phyloP scores from a whole-genome alignment of 2,888 invertebrate species.

The Pelosia muscerda region DNA sequence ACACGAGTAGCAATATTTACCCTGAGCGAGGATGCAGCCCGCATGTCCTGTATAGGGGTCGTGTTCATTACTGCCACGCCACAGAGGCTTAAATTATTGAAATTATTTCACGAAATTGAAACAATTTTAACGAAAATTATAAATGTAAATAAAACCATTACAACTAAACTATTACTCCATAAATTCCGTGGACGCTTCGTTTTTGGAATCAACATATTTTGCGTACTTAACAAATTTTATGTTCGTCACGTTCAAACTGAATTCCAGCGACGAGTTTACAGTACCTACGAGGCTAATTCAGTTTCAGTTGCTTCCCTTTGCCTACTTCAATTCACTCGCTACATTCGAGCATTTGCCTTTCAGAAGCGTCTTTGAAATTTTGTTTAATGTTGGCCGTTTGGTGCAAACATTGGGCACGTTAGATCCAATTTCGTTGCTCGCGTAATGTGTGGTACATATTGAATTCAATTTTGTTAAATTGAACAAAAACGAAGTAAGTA shows the following conservation, averaged over 20 bases:
- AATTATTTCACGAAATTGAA: not conserved
- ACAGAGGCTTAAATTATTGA: too few relatives aligned
- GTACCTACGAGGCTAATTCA: constrained; percentile 60
- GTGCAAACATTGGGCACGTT: constrained; percentile 34
- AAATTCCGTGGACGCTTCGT: constrained; percentile 33
- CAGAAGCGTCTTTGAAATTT: constrained; percentile 44
- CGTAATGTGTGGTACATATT: constrained; percentile 27
- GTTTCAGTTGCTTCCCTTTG: constrained; percentile 56
- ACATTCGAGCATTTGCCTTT: constrained; percentile 37
- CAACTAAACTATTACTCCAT: constrained; percentile 28
- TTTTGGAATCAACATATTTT: constrained; percentile 51
- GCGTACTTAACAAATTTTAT: constrained; percentile 55
- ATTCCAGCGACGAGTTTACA: constrained; percentile 56
- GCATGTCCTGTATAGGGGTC: too few relatives aligned
- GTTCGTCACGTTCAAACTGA: constrained; percentile 60
- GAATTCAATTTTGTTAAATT: constrained; percentile 33
- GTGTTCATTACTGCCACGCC: too few relatives aligned
- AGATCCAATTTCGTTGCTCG: constrained; percentile 35
- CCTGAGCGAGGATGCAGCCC: too few relatives aligned
- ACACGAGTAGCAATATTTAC: too few relatives aligned
- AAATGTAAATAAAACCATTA: constrained; percentile 25
- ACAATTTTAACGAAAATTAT: not conserved
- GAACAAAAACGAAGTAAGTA: constrained; percentile 19
- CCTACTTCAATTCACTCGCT: constrained; percentile 55
- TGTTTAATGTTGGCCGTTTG: constrained; percentile 46